Conservation (phyloP, 1,140 invertebrate genomes). For the Penaeus chinensis region DNA sequence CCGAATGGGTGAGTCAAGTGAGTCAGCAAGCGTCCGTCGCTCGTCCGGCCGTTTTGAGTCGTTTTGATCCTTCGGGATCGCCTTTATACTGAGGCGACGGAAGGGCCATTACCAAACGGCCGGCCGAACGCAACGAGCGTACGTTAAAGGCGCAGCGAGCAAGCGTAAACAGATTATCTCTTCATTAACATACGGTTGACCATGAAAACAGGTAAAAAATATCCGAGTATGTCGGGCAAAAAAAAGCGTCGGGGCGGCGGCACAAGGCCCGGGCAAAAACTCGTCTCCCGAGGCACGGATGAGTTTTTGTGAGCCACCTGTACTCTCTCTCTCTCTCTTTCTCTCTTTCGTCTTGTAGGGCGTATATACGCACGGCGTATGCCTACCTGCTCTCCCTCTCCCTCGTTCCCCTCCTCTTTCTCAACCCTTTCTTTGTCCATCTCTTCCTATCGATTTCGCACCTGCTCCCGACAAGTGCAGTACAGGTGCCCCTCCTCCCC, state of each 20-base stretch:
- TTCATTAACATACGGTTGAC: conserved; percentile 58
- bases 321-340: conserved; percentile 5
- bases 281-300: conserved; percentile 19
- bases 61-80: neutral
- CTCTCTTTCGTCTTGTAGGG: neutral
- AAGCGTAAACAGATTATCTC: conserved; percentile 57
- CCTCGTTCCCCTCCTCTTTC: neutral
- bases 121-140: conserved; percentile 9
- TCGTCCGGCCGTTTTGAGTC: neutral
- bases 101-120: neutral
- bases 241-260: conserved; percentile 26
- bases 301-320: conserved; percentile 49
- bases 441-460: too few species aligned
- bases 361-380: neutral
- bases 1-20: conserved; percentile 10
- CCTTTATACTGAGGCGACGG: neutral
- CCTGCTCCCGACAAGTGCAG: too few species aligned
- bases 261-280: conserved; percentile 42
- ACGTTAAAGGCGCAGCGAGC: neutral
- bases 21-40: conserved; percentile 25
- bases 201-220: conserved; percentile 57
- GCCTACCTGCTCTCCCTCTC: neutral
- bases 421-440: too few species aligned
- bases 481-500: too few species aligned
- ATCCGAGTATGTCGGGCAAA: conserved; percentile 37